Evolutionary conservation across 64 coral and sea anemone genomes (phyloP), one percentile per base, ranked within the genome.

Genomic region (Montipora sp.): DNA sequence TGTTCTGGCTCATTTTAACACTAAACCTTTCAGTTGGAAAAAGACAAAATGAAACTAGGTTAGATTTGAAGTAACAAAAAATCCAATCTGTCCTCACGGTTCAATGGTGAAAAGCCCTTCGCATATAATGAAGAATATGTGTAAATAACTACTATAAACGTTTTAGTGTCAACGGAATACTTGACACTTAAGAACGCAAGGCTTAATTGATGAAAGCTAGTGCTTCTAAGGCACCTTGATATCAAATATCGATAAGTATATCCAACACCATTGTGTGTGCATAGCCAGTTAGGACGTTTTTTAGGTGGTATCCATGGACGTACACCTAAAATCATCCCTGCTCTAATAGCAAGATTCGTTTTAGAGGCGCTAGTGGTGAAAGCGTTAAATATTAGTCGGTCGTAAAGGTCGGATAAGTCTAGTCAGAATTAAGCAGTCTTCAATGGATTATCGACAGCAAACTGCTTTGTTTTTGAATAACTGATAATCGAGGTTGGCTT

Each of bases 191-290:
- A 36, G 51, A 44, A 23, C 3, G 11, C 12, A 63, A 61, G 2
- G 73, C 27, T 75, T 75, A 43, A 75, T 24, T 66, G 59, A 44
- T 16, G 36, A 81, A 83, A 36, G 13, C 5, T 47, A 83, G 80
- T 46, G 27, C 47, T 67, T 47, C 16, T 66, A 47, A 44, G 46
- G 8, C 18, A 70, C 21, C 9, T 71, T 69, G 82, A 72, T 71
- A 72, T 85, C 82, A 72, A 72, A 85, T 85, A 85, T 85, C 63
- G 65, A 71, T 44, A 50, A 70, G 47, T 8, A 12, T 50, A 48
- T 44, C 48, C 21, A 19, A 5, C 68, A 21, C 19, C 60, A 16
- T 63, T 63, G 60, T 14, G 9, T 63, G 20, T 71, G 4, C 14
- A 9, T 19, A 23, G 68, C 19, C 20, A 7, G 18, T 7, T 21